phyloP scores from a whole-genome alignment of 1,140 invertebrate species.

The Drosophila guanche region DNA sequence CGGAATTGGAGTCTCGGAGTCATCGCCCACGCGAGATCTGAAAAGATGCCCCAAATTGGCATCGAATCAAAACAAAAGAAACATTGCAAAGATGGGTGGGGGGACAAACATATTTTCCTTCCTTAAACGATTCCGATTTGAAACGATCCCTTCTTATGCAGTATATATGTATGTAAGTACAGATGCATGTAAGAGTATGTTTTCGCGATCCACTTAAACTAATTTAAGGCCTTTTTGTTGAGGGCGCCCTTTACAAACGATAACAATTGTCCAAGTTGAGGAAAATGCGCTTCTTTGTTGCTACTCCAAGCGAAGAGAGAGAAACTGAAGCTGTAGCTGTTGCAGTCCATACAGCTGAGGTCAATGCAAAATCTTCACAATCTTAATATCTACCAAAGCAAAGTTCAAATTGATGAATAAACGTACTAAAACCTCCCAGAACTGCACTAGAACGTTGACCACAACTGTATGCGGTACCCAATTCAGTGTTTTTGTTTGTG shows the following conservation, averaged over 20 bases:
- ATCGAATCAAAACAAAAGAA: slow-evolving; percentile 49
- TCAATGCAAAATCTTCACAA: no score
- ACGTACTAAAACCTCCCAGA: no score
- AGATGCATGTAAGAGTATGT: no score
- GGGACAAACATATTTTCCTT: background rate
- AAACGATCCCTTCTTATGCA: no score
- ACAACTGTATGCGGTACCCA: background rate
- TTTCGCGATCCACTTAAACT: slow-evolving; percentile 11
- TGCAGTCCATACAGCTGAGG: slow-evolving; percentile 1
- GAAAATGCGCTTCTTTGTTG: slow-evolving; percentile 48
- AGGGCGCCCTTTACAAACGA: slow-evolving; percentile 11
- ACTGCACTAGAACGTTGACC: background rate
- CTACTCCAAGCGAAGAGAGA: slow-evolving; percentile 16
- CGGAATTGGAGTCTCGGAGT: slow-evolving; percentile 34
- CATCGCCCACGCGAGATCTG: slow-evolving; percentile 44
- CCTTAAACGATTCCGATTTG: background rate
- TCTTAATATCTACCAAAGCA: no score
- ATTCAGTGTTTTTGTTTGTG: background rate
- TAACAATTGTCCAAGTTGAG: slow-evolving; percentile 28
- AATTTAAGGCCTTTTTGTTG: slow-evolving; percentile 28
- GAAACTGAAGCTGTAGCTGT: no score
- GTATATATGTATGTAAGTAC: no score
- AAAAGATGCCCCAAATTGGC: slow-evolving; percentile 40
- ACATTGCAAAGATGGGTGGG: background rate
- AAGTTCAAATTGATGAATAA: no score